A percentile compares a stretch with the other conserved stretches of the same genome.
phyloP scores from a whole-genome alignment of 2,888 invertebrate genomes.

The Mythimna vitellina region DNA sequence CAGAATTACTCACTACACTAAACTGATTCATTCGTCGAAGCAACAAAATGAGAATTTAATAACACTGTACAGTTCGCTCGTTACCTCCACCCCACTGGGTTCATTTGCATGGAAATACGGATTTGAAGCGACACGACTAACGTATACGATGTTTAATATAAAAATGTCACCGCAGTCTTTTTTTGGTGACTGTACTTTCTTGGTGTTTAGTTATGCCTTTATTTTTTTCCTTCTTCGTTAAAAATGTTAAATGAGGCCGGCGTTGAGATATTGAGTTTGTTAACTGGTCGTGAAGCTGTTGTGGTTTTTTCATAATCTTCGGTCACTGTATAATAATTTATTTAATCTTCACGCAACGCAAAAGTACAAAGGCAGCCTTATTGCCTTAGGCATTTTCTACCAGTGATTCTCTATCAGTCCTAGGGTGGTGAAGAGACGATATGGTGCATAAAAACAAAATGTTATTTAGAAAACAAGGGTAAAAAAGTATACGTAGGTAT shows the following conservation, averaged over 20 bases:
- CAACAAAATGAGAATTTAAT: constrained; percentile 69
- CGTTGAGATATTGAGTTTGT: constrained; percentile 19
- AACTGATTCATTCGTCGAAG: constrained; percentile 53
- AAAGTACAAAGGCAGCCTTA: no score
- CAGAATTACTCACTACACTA: constrained; percentile 21
- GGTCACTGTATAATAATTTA: no score
- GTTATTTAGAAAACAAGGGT: no score
- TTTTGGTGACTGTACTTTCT: constrained; percentile 48
- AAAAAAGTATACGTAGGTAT: no score
- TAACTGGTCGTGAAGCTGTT: not conserved
- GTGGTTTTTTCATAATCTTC: not conserved
- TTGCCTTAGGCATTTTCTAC: no score
- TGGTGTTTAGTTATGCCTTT: constrained; percentile 29
- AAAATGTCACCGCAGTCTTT: constrained; percentile 44
- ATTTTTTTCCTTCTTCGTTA: constrained; percentile 3
- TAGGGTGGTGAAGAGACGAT: no score
- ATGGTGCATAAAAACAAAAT: no score
- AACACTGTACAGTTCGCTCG: constrained; percentile 60
- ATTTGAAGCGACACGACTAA: constrained; percentile 60
- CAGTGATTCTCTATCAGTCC: no score
- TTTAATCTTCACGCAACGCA: no score
- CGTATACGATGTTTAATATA: constrained; percentile 47
- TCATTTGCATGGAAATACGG: constrained; percentile 71
- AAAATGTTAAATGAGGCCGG: constrained; percentile 18
- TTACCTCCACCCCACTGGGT: constrained; percentile 55